These are phyloP conservation scores for Aphidius ervi DNA, from an alignment of 1,140 invertebrate genomes.

Conservation along the genomic window DNA sequence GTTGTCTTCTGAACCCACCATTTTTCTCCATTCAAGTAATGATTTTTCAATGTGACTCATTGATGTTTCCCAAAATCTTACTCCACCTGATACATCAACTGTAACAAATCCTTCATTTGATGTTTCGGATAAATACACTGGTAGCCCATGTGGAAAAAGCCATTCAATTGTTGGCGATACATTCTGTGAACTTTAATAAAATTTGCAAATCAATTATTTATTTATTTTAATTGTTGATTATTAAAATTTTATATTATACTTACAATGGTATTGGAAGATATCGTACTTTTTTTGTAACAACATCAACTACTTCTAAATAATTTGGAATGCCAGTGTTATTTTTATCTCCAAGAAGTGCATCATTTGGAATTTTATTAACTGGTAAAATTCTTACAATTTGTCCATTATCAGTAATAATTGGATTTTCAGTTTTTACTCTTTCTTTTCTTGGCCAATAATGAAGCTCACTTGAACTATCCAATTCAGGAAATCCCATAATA, in stretches of 20 bases:
- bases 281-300: conserved; percentile 52
- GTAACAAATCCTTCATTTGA: conserved; percentile 53
- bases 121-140: conserved; percentile 35
- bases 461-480: conserved; percentile 42
- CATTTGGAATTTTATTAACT: conserved; percentile 28
- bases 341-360: conserved; percentile 31
- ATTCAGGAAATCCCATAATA: conserved; percentile 57
- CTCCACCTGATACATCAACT: conserved; percentile 58
- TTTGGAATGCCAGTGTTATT: conserved; percentile 33
- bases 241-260: conserved; percentile 26
- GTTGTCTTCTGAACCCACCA: conserved; percentile 53
- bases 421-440: conserved; percentile 22
- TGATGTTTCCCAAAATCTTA: conserved; percentile 61
- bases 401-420: conserved; percentile 44
- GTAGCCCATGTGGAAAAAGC: conserved; percentile 49
- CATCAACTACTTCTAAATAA: conserved; percentile 60
- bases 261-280: conserved; percentile 61
- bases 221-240: background rate
- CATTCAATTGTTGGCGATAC: conserved; percentile 35
- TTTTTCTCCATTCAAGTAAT: conserved; percentile 42
- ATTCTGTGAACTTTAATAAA: conserved; percentile 21
- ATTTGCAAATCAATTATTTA: conserved; percentile 18
- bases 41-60: conserved; percentile 50
- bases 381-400: conserved; percentile 48
- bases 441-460: conserved; percentile 38